Evolutionary conservation across 1,140 invertebrate species (phyloP).

Genomic region (Chelonus insularis): DNA sequence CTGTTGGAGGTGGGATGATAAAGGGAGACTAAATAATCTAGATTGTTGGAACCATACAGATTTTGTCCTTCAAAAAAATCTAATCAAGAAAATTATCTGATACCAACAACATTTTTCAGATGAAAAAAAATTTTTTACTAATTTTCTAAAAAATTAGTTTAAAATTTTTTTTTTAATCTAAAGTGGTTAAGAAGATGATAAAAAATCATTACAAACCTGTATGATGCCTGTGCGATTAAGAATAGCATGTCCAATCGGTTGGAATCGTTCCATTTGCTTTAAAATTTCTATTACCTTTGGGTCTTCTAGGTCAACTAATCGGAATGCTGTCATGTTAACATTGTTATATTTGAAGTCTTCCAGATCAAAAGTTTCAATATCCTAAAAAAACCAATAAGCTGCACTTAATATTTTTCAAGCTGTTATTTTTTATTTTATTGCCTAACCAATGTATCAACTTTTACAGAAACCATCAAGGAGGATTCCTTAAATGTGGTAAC

Average conservation of each 20-base stretch:
- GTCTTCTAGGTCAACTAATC: constrained; percentile 81
- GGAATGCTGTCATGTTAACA: constrained; percentile 90
- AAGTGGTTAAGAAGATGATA: too few relatives aligned
- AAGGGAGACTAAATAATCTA: too few relatives aligned
- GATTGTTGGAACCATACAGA: too few relatives aligned
- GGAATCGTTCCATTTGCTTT: constrained; percentile 86
- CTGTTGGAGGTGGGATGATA: too few relatives aligned
- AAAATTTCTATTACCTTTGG: constrained; percentile 75
- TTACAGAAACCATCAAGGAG: too few relatives aligned
- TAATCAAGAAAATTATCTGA: too few relatives aligned
- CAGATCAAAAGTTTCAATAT: constrained; percentile 87
- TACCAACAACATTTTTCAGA: too few relatives aligned
- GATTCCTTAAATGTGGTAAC: too few relatives aligned
- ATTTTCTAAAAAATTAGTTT: too few relatives aligned
- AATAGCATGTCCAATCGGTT: constrained; percentile 79
- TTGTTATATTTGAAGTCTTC: constrained; percentile 94
- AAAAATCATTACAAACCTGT: constrained; percentile 70
- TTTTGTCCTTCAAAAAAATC: too few relatives aligned
- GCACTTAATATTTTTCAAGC: background rate
- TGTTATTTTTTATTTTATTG: background rate
- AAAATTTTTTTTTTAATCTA: background rate
- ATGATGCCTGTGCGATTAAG: constrained; percentile 75
- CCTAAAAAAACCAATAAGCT: constrained; percentile 61
- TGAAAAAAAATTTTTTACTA: too few relatives aligned
- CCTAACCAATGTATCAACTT: too few relatives aligned